Evolutionary conservation across 2,888 invertebrate genomes (phyloP), one percentile per base, ranked within the genome.

Genomic region (Sipha maydis): DNA sequence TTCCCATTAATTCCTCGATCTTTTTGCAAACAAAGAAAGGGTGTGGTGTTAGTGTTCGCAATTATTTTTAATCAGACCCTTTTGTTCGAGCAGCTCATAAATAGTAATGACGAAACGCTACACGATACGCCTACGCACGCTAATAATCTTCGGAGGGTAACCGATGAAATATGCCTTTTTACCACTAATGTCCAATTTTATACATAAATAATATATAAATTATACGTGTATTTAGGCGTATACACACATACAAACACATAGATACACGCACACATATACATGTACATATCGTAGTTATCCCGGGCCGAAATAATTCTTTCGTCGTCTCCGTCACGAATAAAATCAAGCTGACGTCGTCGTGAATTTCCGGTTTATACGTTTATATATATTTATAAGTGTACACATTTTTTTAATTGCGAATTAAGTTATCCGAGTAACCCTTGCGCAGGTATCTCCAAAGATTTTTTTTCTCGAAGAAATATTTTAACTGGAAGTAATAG

Each of bases 31-130:
- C 80, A 88, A 88, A 88, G 88, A 88, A 88, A 82, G 88, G 88
- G 88, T 88, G 88, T 88, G 88, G 76, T 88, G 80, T 80, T 80
- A 78, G 75, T 82, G 88, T 88, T 82, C 31, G 61, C 80, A 88
- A 82, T 88, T 88, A 88, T 88, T 88, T 88, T 88, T 88, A 88
- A 88, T 88, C 88, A 88, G 88, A 88, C 88, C 88, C 88, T 82
- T 88, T 88, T 88, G 88, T 88, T 88, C 88, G 67, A 82, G 80
- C 61, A 11, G 80, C 88, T 82, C 88, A 82, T 88, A 88, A 88
- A 88, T 88, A 88, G 80, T 88, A 88, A 88, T 82, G 88, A 88
- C 88, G 88, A 88, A 88, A 80, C 61, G 82, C 88, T 75, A 75
- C 82, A 73, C 78, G 85, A 85, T 85, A 80, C 75, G 88, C 75